Evolutionary conservation across 1,140 invertebrate genomes (phyloP).

Genomic region (Diorhabda elongata): DNA sequence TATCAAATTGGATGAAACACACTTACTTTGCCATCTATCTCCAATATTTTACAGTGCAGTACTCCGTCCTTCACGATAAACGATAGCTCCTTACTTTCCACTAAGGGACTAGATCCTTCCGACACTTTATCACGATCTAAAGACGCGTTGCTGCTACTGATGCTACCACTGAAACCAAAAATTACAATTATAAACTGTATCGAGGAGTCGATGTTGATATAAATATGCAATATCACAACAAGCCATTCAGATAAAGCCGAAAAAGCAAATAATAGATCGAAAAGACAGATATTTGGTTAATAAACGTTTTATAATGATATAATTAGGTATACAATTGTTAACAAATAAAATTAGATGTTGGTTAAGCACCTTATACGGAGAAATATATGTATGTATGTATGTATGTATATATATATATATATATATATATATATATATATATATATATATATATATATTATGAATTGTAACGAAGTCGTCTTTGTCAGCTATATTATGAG

Average conservation of each 20-base stretch:
- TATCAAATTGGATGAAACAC: conserved; percentile 6
- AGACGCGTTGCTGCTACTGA: conserved; percentile 52
- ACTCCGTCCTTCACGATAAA: conserved; percentile 62
- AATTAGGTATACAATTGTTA: no score
- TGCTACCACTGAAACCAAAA: conserved; percentile 39
- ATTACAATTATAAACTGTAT: not conserved
- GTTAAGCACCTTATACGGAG: no score
- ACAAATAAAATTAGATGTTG: no score
- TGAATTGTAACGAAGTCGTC: no score
- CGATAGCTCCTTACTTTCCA: conserved; percentile 40
- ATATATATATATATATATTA: no score
- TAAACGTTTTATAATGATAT: not conserved
- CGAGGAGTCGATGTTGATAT: no score
- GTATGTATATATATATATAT: no score
- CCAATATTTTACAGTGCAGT: conserved; percentile 74
- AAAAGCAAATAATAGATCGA: not conserved
- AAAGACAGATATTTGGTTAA: not conserved
- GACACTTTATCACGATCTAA: conserved; percentile 47
- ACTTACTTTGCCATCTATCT: conserved; percentile 73
- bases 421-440: no score
- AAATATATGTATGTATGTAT: no score
- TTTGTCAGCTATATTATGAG: no score
- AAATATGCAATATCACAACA: not conserved
- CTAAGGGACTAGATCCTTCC: conserved; percentile 24
- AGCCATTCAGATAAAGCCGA: not conserved